A percentile compares a stretch with the other conserved stretches of the same genome.
Evolutionary conservation across 2,888 invertebrate species (phyloP).

Genomic region (Leptopilina drosophilae): DNA sequence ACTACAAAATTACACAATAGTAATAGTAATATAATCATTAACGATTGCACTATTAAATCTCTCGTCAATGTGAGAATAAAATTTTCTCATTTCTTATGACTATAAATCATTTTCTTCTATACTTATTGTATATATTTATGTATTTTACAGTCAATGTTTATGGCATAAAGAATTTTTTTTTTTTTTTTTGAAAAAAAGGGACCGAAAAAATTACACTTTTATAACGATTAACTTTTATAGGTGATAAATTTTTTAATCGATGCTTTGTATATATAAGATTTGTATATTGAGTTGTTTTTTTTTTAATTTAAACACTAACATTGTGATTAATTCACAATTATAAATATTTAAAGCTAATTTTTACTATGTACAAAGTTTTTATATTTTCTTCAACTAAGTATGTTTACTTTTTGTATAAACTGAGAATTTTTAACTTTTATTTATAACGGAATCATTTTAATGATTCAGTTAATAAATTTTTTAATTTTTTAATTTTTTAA

Average conservation of each 20-base stretch:
- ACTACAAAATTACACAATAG: slow-evolving; percentile 12
- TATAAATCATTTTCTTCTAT: neutral
- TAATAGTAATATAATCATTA: slow-evolving; percentile 4
- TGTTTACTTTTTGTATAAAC: too few relatives aligned
- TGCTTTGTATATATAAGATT: neutral
- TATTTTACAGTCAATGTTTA: neutral
- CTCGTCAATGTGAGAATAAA: neutral
- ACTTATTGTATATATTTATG: neutral
- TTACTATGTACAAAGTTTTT: too few relatives aligned
- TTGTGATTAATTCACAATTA: too few relatives aligned
- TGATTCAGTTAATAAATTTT: too few relatives aligned
- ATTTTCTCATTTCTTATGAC: neutral
- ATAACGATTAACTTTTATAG: neutral
- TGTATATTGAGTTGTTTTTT: too few relatives aligned
- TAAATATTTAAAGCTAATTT: too few relatives aligned
- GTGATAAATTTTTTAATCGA: neutral
- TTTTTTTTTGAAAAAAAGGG: neutral
- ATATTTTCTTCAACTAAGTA: too few relatives aligned
- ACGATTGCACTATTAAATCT: neutral
- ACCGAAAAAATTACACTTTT: neutral
- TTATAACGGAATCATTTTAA: too few relatives aligned
- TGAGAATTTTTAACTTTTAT: too few relatives aligned
- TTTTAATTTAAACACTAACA: too few relatives aligned
- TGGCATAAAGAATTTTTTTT: neutral
- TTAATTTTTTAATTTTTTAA: too few relatives aligned